Base-by-base conservation (phyloP, 2,888 invertebrate genomes). In the Uloborus plumipes region DNA sequence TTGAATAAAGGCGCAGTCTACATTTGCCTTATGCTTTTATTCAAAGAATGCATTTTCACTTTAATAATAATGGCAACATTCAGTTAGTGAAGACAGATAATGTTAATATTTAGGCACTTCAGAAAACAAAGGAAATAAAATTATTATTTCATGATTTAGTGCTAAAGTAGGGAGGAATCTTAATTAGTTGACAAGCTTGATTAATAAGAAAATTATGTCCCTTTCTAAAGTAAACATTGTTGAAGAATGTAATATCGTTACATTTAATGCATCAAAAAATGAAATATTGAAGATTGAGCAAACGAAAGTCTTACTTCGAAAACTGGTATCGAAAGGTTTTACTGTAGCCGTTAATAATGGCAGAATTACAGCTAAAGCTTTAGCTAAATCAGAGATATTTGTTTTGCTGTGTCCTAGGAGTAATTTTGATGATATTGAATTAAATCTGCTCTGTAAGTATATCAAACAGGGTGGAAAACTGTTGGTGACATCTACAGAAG, bases 401-500 rank as follows among this genome's bases (percentile, higher is more conserved):
- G 53, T 70, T 13, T 53, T 77, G 13, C 7, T 77, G 15, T 62
- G 62, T 14, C 51, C 70, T 11, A 69, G 18, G 2, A 53, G 62
- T 20, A 22, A 53, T 20, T 58, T 77, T 0, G 50, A 62, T 2
- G 11, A 20, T 3, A 22, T 7, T 16, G 77, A 77, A 66, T 18
- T 86, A 53, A 90, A 90, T 89, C 89, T 93, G 6, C 90, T 99
- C 84, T 91, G 93, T 88, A 91, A 91, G 74, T 95, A 94, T 88
- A 90, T 99, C 15, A 94, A 95, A 86, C 91, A 92, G 85, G 97
- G 98, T 0, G 97, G 98, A 75, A 94, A 94, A 75, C 91, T 98
- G 16, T 89, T 98, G 84, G 94, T 97, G 1, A 91, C 96, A 87
- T 91, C 97, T 87, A 93, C 94, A 0, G 98, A 99, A 89, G 97